phyloP scores from a whole-genome alignment of 2,113 vertebrate genomes.

The Hucho hucho region DNA sequence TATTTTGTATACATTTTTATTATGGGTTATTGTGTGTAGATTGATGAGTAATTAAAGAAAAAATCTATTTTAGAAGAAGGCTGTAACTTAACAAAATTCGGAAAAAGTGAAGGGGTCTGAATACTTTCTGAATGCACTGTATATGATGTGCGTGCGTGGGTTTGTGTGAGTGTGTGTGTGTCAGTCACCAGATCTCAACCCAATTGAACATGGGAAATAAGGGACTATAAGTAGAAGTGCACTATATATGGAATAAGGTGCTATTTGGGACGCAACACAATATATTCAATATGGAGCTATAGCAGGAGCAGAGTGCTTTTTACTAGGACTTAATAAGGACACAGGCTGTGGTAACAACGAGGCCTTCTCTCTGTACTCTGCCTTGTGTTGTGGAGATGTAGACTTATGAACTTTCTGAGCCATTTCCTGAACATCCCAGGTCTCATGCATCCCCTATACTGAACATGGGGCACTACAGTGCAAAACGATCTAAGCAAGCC shows the following conservation, averaged over 20 bases:
- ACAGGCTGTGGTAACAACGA: slow-evolving; percentile 16
- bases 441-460: slow-evolving; percentile 26
- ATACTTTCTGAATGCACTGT: not conserved
- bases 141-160: not conserved
- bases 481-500: no score
- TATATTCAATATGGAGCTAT: not conserved
- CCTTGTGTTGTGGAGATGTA: slow-evolving; percentile 14
- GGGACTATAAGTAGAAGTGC: no score
- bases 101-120: no score
- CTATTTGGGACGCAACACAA: not conserved
- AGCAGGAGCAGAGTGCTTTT: slow-evolving; percentile 5
- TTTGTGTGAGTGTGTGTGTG: not conserved
- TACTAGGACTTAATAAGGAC: slow-evolving; percentile 12
- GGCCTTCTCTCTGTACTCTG: slow-evolving; percentile 15
- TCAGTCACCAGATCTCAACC: not conserved
- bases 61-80: no score
- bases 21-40: no score
- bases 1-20: no score
- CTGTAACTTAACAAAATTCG: no score
- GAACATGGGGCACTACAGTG: not conserved
- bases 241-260: no score
- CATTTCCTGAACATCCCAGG: slow-evolving; percentile 17
- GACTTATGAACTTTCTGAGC: slow-evolving; percentile 25
- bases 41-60: no score
- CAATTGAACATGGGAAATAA: no score